Evolutionary conservation across 2,888 invertebrate genomes (phyloP), one percentile per base, ranked within the genome.

Genomic region (Watsonalla binaria): DNA sequence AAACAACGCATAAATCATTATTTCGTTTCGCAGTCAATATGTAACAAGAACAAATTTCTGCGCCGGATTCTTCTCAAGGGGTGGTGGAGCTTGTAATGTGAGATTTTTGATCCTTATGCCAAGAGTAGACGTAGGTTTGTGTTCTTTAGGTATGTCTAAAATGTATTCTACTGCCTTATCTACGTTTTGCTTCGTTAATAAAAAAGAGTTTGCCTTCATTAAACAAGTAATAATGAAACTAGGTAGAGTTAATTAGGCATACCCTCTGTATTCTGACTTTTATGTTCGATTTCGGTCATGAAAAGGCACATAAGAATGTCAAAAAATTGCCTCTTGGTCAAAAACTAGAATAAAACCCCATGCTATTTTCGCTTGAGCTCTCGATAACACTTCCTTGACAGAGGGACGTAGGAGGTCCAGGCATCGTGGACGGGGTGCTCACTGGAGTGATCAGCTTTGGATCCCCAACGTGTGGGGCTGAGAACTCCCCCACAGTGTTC

Each of bases 331-430:
- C 24, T 2, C 2, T 2, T 1, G 24, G 1, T 24, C 42, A 4
- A 5, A 11, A 42, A 42, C 42, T 42, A 42, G 11, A 9, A 5
- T 4, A 42, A 2, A 42, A 42, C 11, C 7, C 7, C 11, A 42
- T 9, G 11, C 5, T 9, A 4, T 9, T 5, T 2, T 5, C 7
- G 2, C 11, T 42, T 9, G 42, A 42, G 11, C 42, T 42, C 9
- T 4, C n/a, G 6, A 11, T 5, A 51, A 34, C 37, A 14, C 39
- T 33, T 37, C n/a, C 46, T 51, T 51, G 9, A 59, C 5, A 89
- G 89, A 76, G 74, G 2, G 89, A 88, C 49, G 81, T 82, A 0
- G 89, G 89, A 2, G 87, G 80, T 5, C 89, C 89, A 8, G 89
- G 85, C 0, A 62, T 89, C 0, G 70, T 68, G 0, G 57, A 62